phyloP scores from a whole-genome alignment of 1,140 invertebrate genomes.

The Holotrichia oblita region DNA sequence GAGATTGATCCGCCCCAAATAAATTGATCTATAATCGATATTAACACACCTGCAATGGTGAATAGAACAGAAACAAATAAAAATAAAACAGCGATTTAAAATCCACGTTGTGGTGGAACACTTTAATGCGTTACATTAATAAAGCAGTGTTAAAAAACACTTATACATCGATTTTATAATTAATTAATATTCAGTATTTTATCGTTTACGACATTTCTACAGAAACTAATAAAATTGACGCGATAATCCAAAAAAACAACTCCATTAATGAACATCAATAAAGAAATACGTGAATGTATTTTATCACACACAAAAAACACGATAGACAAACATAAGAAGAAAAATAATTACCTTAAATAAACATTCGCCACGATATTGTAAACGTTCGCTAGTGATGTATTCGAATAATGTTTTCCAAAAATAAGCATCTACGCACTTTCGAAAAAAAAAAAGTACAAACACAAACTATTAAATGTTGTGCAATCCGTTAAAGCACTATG shows the following conservation, averaged over 20 bases:
- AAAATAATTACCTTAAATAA: slow-evolving; percentile 4
- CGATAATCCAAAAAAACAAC: background rate
- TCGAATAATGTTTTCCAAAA: background rate
- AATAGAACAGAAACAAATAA: too few relatives aligned
- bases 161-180: too few relatives aligned
- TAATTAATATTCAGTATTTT: too few relatives aligned
- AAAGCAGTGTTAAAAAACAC: too few relatives aligned
- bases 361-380: background rate
- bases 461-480: background rate
- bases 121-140: too few relatives aligned
- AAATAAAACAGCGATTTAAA: background rate
- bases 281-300: background rate
- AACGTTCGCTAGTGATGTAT: background rate
- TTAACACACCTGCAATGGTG: too few relatives aligned
- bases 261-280: background rate
- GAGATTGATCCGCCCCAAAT: too few relatives aligned
- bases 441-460: background rate
- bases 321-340: background rate
- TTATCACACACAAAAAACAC: background rate
- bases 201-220: too few relatives aligned
- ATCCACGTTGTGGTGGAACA: too few relatives aligned
- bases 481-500: background rate
- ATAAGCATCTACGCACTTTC: background rate
- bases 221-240: background rate
- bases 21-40: too few relatives aligned